Evolutionary conservation across 1,140 invertebrate genomes (phyloP), one percentile per base, ranked within the genome.

Genomic region (Chelonus insularis): DNA sequence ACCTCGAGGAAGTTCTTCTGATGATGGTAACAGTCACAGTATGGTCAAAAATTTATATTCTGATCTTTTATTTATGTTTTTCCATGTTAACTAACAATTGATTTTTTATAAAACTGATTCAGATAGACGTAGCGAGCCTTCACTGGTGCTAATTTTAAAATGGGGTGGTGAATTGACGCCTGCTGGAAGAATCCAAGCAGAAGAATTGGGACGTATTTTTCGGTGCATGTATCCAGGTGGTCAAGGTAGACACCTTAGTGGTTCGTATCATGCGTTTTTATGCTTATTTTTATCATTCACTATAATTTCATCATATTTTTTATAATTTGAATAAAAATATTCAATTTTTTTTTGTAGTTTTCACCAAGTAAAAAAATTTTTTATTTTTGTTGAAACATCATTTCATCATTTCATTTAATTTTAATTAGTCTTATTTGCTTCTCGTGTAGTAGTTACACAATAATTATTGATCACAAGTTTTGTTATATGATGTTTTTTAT

Each of bases 141-240:
- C 94, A 0, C 80, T 98, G 41, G 92, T 98, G 11, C 82, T 99
- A 34, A 99, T 99, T 65, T 82, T 99, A 23, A 99, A 99, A 84
- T 99, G 98, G 97, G 98, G 97, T 57, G 97, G 98, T 29, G 98
- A 99, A 82, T 80, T 99, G 68, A 99, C 98, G n/a, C 95, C 97
- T 1, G 95, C 96, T 0, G 97, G 97, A 12, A 86, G 94, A 57
- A 92, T 97, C 21, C 96, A 98, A 83, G 97, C 97, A 1, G 97
- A 99, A 83, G 95, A 99, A 79, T 80, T 99, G 25, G 98, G 98
- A 3, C 86, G 96, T 65, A 96, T 98, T 71, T 99, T 99, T 83
- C 88, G 98, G 54, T 99, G 96, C 86, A 97, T 99, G 90, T 99
- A 99, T 83, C 97, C 91, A 7, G 91, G 91, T 21, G 91, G 91